These are phyloP conservation scores for Nematostella vectensis DNA, from an alignment of 92 coral and sea anemone genomes.

Conservation along the genomic window DNA sequence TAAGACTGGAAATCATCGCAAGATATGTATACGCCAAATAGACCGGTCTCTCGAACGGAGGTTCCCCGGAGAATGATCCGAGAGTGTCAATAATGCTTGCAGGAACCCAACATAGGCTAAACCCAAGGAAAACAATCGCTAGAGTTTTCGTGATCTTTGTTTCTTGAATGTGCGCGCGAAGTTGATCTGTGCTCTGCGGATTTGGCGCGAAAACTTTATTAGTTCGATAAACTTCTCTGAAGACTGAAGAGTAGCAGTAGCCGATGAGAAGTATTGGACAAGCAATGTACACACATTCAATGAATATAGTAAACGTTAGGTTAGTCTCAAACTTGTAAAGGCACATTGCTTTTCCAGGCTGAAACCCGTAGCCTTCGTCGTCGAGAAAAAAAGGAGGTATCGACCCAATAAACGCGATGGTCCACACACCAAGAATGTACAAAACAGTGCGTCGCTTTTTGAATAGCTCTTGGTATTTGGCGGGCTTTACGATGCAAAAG, in stretches of 20 bases:
- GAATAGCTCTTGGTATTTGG: constrained; percentile 35
- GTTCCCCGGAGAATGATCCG: constrained; percentile 47
- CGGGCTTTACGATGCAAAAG: constrained; percentile 45
- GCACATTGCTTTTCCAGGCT: constrained; percentile 79
- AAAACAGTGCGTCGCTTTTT: constrained; percentile 14
- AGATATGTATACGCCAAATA: constrained; percentile 54
- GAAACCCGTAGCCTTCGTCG: constrained; percentile 43
- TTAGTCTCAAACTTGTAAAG: constrained; percentile 56
- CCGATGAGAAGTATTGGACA: constrained; percentile 39
- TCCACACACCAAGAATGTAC: constrained; percentile 41
- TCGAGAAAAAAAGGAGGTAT: constrained; percentile 45
- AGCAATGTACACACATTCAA: constrained; percentile 44
- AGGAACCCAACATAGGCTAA: constrained; percentile 71
- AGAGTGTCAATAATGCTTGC: constrained; percentile 56
- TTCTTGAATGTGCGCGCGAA: constrained; percentile 68
- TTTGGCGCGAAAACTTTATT: constrained; percentile 45
- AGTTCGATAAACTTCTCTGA: constrained; percentile 36
- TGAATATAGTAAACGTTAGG: constrained; percentile 38
- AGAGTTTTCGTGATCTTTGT: constrained; percentile 71
- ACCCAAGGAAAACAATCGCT: constrained; percentile 54
- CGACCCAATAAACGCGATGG: constrained; percentile 47
- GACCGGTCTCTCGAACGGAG: constrained; percentile 28
- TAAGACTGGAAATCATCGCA: constrained; percentile 48
- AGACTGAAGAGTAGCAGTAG: constrained; percentile 56
- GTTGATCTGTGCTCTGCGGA: constrained; percentile 18